Evolutionary conservation across 2,797 vertebrate species (phyloP).

Genomic region (Glossophaga mutica): DNA sequence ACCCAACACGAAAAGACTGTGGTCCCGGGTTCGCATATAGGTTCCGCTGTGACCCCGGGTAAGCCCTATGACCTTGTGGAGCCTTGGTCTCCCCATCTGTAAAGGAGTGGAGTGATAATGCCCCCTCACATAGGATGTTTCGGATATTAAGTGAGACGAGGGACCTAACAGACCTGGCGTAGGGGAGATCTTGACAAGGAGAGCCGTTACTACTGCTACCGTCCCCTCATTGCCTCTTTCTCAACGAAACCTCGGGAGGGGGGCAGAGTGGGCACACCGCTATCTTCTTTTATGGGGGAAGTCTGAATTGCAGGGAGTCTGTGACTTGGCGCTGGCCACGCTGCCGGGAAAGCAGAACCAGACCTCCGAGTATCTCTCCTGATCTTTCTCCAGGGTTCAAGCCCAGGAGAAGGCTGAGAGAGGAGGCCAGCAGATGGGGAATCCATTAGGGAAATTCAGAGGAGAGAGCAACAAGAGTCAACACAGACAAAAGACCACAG

Average conservation of each 20-base stretch:
- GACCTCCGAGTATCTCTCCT: background rate
- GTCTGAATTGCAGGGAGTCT: background rate
- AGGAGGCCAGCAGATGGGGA: background rate
- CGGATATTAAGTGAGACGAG: background rate
- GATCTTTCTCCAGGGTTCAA: background rate
- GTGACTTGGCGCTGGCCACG: background rate
- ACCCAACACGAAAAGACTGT: background rate
- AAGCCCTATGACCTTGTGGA: background rate
- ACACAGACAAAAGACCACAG: background rate
- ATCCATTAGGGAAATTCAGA: background rate
- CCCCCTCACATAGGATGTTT: background rate
- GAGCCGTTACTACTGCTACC: background rate
- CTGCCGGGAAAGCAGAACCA: background rate
- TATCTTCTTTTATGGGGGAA: background rate
- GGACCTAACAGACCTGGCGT: accelerated
- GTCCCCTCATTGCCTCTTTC: background rate
- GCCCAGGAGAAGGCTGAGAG: background rate
- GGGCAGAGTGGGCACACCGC: background rate
- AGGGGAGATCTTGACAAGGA: too few relatives aligned
- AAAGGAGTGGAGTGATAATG: background rate
- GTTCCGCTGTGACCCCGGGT: background rate
- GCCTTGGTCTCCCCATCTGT: background rate
- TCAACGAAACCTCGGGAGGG: background rate
- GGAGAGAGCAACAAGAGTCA: background rate
- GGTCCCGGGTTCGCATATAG: background rate